Conservation (phyloP, 2,797 vertebrate genomes). For the Lerista edwardsae region DNA sequence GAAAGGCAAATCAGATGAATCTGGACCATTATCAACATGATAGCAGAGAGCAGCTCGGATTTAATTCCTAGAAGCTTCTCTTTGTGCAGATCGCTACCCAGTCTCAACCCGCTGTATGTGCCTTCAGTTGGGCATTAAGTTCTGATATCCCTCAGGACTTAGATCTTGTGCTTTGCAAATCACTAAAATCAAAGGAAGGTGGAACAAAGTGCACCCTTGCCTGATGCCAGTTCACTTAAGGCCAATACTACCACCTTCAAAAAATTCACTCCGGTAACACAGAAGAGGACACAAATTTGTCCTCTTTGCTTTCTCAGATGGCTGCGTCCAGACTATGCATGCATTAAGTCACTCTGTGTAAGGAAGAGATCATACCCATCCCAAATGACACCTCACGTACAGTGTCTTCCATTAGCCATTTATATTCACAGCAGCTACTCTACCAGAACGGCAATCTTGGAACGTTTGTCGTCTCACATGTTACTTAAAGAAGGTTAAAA, state of each 20-base stretch:
- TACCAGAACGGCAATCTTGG: background rate
- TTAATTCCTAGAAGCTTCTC: background rate
- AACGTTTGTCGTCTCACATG: slow-evolving; percentile 3
- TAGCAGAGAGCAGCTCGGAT: too few species aligned
- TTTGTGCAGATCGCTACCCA: background rate
- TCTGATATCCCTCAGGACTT: background rate
- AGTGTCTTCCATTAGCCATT: slow-evolving; percentile 16
- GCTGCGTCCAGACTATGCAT: background rate
- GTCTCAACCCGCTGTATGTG: background rate
- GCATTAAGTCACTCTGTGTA: background rate
- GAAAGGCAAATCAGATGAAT: background rate
- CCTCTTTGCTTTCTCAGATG: background rate
- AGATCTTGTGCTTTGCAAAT: background rate
- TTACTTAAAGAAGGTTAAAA: slow-evolving; percentile 17
- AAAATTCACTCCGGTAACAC: background rate
- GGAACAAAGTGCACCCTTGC: background rate
- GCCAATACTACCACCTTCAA: background rate
- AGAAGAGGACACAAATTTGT: slow-evolving; percentile 3
- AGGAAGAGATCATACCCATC: background rate
- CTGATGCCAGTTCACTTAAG: background rate
- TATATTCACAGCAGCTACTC: slow-evolving; percentile 18
- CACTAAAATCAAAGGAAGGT: background rate
- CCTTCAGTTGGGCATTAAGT: background rate
- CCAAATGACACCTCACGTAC: slow-evolving; percentile 25
- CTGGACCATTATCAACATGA: too few species aligned